A percentile compares a stretch with the other conserved stretches of the same genome.
Evolutionary conservation across 2,797 vertebrate genomes (phyloP).

Genomic region (Glossophaga mutica): DNA sequence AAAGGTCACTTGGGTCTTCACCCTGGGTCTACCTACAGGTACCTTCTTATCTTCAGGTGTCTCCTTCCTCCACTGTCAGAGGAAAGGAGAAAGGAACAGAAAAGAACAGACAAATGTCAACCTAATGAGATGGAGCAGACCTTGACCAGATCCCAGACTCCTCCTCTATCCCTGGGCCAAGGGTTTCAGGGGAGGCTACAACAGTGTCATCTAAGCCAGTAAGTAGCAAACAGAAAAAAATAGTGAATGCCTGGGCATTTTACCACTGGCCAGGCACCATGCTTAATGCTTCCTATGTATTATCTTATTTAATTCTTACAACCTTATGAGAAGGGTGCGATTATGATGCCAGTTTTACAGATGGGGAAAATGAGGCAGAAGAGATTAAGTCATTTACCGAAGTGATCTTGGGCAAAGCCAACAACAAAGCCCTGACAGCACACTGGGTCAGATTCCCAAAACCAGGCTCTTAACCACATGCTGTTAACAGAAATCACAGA

Average conservation of each 20-base stretch:
- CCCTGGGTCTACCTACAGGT: too few relatives aligned
- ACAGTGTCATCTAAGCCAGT: neutral
- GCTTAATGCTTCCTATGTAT: neutral
- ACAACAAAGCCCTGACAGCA: neutral
- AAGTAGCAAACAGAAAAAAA: slow-evolving; percentile 4
- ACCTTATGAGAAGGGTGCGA: neutral
- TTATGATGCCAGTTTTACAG: neutral
- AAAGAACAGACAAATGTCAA: neutral
- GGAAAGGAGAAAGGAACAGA: neutral
- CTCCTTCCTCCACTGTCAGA: neutral
- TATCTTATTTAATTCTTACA: neutral
- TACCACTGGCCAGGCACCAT: neutral
- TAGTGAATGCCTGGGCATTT: neutral
- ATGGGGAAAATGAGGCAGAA: slow-evolving; percentile 16
- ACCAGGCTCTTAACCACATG: neutral
- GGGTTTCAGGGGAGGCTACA: neutral
- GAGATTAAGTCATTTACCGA: neutral
- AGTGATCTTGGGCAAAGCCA: neutral
- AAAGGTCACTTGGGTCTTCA: neutral
- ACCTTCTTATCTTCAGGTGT: neutral
- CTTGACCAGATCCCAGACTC: neutral
- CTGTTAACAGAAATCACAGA: slow-evolving; percentile 1
- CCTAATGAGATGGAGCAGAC: neutral
- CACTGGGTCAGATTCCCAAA: neutral
- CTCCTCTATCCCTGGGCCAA: neutral